Base-by-base conservation (phyloP, 2,113 vertebrate genomes). In the Silurus asotus region DNA sequence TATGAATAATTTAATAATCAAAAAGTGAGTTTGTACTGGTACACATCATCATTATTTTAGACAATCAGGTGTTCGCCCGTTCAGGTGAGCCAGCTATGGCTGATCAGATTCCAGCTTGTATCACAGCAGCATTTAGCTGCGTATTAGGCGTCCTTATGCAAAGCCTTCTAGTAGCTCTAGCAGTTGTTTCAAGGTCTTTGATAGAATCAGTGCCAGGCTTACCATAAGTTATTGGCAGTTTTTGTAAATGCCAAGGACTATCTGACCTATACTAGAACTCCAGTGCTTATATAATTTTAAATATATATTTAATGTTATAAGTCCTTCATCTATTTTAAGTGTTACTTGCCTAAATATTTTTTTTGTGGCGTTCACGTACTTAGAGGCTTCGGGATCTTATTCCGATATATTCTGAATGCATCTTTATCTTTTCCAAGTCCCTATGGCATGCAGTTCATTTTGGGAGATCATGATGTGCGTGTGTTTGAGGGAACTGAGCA, bases 381-480 rank as follows among this genome's bases (percentile, higher is more conserved):
- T 49, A 20, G 2, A 72, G 69, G 45, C 17, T 74, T 19, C 17
- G 23, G 8, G 48, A 49, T 11, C 8, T 76, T 53, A 28, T 56
- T 77, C 55, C 19, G 15, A 58, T 15, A 78, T 37, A 37, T 37
- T 37, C 37, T 37, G 37, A 37, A 2, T 78, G 19, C 4, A 48
- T 59, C 7, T 79, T 56, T 49, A 64, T 23, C 19, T 77, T 25
- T 75, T 67, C n/a, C 25, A 86, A 94, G 94, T 53, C 94, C 93
- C 49, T 89, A 89, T 28, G 7, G 56, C 45, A 94, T 94, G 92
- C 93, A 94, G 90, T 59, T 94, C 80, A 90, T 94, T 45, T 88
- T 94, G 87, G 94, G 94, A 78, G 94, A 94, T 37, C 93, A 95
- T n/a, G 82, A 93, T 70, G 0, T 93, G n/a, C 83, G 91, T 17